Conservation (phyloP, 2,113 vertebrate species). For the Epinephelus cyanopodus region DNA sequence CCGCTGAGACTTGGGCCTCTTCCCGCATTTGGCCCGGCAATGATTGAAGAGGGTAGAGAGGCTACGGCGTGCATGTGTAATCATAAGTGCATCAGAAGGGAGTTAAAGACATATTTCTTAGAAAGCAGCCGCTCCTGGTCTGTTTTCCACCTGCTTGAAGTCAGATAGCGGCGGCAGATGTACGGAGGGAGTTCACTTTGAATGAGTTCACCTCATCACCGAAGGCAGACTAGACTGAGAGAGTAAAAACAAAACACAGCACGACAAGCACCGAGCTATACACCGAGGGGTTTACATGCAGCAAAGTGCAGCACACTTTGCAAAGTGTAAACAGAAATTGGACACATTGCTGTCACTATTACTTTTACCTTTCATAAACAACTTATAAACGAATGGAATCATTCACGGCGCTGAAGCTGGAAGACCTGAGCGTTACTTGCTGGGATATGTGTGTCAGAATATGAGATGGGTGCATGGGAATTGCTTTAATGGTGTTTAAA, state of each 20-base stretch:
- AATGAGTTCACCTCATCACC: slow-evolving; percentile 24
- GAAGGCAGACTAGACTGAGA: not conserved
- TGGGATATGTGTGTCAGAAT: not conserved
- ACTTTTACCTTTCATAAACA: slow-evolving; percentile 1
- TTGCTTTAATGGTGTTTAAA: slow-evolving; percentile 23
- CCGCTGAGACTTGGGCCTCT: slow-evolving; percentile 69
- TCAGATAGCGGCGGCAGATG: slow-evolving; percentile 14
- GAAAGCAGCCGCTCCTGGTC: slow-evolving; percentile 8
- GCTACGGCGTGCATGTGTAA: slow-evolving; percentile 52
- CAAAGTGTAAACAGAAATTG: slow-evolving; percentile 16
- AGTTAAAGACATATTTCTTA: slow-evolving; percentile 36
- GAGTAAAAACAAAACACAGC: not conserved
- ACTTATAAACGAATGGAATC: not conserved
- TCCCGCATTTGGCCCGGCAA: slow-evolving; percentile 53
- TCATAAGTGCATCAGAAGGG: slow-evolving; percentile 42
- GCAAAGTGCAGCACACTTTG: slow-evolving; percentile 1
- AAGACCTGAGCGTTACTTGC: not conserved
- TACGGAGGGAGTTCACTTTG: slow-evolving; percentile 14
- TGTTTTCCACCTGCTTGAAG: slow-evolving; percentile 24
- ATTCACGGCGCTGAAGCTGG: not conserved
- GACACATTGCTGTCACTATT: not conserved
- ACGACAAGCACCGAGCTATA: not conserved
- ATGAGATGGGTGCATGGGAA: not conserved
- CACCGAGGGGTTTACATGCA: not conserved
- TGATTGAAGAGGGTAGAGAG: slow-evolving; percentile 71